Evolutionary conservation across 2,888 invertebrate genomes (phyloP), one percentile per base, ranked within the genome.

Genomic region (Drosophila meridiana): DNA sequence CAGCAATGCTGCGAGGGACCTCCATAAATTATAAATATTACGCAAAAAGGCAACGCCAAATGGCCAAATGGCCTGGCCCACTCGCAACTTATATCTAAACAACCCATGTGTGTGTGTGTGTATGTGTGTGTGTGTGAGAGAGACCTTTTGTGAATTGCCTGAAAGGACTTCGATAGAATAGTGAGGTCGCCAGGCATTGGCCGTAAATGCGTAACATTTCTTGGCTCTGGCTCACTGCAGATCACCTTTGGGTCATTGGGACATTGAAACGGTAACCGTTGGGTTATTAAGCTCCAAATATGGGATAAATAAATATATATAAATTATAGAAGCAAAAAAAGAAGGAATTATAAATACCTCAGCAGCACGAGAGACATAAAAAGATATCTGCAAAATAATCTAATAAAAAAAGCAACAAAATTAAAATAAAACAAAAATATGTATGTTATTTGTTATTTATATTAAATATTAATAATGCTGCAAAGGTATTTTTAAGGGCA

Each of bases 11-110:
- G 53, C 48, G 14, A 64, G 42, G 67, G 78, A 73, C 82, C 81
- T 76, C 69, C 81, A 83, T 83, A 83, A 83, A 83, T 83, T 83
- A 83, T 76, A 81, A 83, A 83, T 83, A 83, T 79, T 81, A 76
- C 69, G 69, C 73, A 81, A 81, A 83, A 83, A 73, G 82, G 79
- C 79, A 81, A 32, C 50, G 56, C 36, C 57, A 60, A 71, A 68
- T 43, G 66, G 32, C 32, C 62, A 64, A 80, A 72, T 73, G 60
- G 63, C 28, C 45, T 45, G 48, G 34, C 43, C 59, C 70, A 64
- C 50, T 56, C 73, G 47, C 78, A 76, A 73, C 69, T 73, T 59
- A 67, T 57, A 79, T 59, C 82, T 70, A 76, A 81, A 70, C 63
- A 67, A 65, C 61, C 61, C 60, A 52, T 14, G 47, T 6, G 28